These are phyloP conservation scores for Pristionchus exspectatus DNA, from an alignment of 2,888 invertebrate species.

Conservation along the genomic window DNA sequence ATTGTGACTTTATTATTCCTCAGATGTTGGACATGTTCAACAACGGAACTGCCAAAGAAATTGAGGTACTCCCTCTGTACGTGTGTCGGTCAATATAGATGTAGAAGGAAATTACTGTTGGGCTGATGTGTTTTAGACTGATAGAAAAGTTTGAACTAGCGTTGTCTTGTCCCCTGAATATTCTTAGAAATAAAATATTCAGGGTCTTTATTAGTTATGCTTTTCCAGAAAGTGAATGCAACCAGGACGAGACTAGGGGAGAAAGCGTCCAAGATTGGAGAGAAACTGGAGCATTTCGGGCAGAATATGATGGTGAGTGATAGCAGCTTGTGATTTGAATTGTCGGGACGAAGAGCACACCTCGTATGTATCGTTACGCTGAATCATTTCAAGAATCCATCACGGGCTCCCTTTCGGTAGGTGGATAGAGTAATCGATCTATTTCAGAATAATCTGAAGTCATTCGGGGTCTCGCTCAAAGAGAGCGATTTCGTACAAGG, in stretches of 20 bases:
- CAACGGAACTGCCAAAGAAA: neutral
- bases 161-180: no score
- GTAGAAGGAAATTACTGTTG: neutral
- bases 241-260: neutral
- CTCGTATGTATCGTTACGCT: no score
- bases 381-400: no score
- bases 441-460: conserved; percentile 7
- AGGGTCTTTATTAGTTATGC: no score
- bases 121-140: no score
- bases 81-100: neutral
- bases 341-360: no score
- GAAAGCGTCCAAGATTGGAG: conserved; percentile 16
- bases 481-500: conserved; percentile 45
- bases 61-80: neutral
- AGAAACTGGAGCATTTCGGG: neutral
- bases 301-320: neutral
- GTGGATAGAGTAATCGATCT: neutral
- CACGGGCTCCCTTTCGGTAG: no score
- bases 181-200: no score
- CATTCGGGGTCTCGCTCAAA: conserved; percentile 3
- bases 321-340: neutral
- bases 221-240: conserved; percentile 23
- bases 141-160: no score
- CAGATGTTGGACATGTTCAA: neutral
- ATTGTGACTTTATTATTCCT: no score